A percentile compares a stretch with the other conserved stretches of the same genome.
Conservation (phyloP, 2,888 invertebrate genomes). For the Protonemura montana region DNA sequence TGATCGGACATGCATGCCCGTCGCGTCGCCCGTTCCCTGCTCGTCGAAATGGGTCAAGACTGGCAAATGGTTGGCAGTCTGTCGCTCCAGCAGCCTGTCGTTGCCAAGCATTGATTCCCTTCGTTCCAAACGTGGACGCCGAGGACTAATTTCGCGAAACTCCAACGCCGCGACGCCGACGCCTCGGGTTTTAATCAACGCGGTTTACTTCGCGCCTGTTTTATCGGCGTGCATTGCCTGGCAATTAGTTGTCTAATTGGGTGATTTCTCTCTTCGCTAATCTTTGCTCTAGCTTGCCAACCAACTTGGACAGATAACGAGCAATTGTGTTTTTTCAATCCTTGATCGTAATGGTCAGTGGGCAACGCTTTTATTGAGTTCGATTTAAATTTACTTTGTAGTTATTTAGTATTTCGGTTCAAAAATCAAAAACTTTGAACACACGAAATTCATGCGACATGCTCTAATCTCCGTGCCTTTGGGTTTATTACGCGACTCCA, state of each 20-base stretch:
- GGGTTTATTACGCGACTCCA: background rate
- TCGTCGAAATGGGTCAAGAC: background rate
- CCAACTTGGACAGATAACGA: too few relatives aligned
- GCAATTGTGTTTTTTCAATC: too few relatives aligned
- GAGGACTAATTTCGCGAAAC: background rate
- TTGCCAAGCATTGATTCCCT: background rate
- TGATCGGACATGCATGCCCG: background rate
- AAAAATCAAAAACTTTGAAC: background rate
- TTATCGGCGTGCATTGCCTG: background rate
- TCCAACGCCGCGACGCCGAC: conserved; percentile 18
- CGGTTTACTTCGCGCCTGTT: too few relatives aligned
- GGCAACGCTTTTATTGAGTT: background rate
- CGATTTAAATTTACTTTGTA: background rate
- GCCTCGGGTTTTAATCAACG: conserved; percentile 4
- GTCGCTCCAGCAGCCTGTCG: background rate
- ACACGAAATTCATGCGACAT: background rate
- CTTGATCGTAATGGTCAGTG: too few relatives aligned
- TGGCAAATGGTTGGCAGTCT: background rate
- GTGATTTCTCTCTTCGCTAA: background rate
- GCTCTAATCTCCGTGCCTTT: background rate
- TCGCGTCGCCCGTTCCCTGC: background rate
- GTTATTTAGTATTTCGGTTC: background rate
- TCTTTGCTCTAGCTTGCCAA: background rate
- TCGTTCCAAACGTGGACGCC: background rate
- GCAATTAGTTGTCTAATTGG: background rate